Conservation (phyloP, 2,888 invertebrate genomes). For the Chesias legatella region DNA sequence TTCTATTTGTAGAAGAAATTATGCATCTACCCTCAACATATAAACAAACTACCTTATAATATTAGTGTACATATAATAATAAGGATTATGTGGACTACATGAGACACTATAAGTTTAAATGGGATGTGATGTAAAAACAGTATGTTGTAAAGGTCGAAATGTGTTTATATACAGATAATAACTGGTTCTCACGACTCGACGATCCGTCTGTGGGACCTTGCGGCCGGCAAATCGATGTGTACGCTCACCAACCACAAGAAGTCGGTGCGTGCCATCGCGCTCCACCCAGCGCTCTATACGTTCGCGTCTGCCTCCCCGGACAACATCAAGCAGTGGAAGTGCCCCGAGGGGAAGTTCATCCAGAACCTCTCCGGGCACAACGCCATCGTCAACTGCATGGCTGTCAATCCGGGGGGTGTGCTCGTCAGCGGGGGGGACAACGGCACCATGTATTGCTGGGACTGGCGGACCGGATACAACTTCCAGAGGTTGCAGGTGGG, state of each 20-base stretch:
- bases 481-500: constrained; percentile 95
- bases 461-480: constrained; percentile 99
- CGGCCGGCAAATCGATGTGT: constrained; percentile 95
- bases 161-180: constrained; percentile 82
- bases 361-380: constrained; percentile 99
- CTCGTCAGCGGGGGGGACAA: constrained; percentile 99
- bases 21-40: no score
- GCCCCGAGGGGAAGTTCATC: constrained; percentile 98
- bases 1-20: no score
- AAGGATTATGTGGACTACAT: no score
- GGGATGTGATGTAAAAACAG: no score
- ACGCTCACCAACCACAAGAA: constrained; percentile 99
- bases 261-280: constrained; percentile 89
- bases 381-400: constrained; percentile 97
- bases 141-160: background rate
- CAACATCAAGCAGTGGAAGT: constrained; percentile 99
- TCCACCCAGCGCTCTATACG: constrained; percentile 91
- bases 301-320: constrained; percentile 99
- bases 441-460: constrained; percentile 98
- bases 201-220: constrained; percentile 97
- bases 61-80: no score
- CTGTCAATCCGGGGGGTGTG: constrained; percentile 96
- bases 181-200: constrained; percentile 98
- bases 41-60: no score
- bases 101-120: no score